Evolutionary conservation across 2,888 invertebrate species (phyloP), one percentile per base, ranked within the genome.

Genomic region (Adelphocoris suturalis): DNA sequence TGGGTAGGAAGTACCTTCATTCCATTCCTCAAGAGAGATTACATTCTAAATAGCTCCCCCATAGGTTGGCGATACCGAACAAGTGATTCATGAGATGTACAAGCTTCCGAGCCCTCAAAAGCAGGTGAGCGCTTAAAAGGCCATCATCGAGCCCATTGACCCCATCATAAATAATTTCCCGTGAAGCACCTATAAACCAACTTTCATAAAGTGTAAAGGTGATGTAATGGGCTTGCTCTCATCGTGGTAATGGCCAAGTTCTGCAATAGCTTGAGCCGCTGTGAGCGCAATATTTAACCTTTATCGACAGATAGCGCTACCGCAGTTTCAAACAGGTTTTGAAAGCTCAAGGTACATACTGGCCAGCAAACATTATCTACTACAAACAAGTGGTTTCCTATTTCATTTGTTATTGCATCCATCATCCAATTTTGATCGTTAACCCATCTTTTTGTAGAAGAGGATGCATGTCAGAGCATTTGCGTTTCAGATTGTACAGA

Each of bases 91-190:
- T 23, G 68, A 23, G 68, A 68, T 19, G 68, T 68, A 68, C 68
- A 68, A 68, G 23, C 68, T 7, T 68, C 23, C 23, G 5, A 23
- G 23, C 68, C 9, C 23, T 19, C 27, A 11, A 19, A 61, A 23
- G 68, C 68, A 68, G 68, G 68, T 68, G 68, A 68, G 68, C 68
- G 68, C 68, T 23, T 68, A 68, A 68, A 68, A 68, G 68, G 19
- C 68, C 68, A 68, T 68, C 68, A 68, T 68, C 68, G 68, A 23
- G 68, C 68, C 68, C 23, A 68, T 68, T 23, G 68, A 61, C 61
- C 61, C 68, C 27, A 19, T 19, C 68, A 68, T 68, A 68, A 68
- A 68, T 68, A 68, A 68, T 68, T 68, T 68, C 68, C 9, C 68
- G 11, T n/a, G 61, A 19, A 61, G 19, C 61, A 9, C 7, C 68